Conservation (phyloP, 2,113 vertebrate genomes). For the Cromileptes altivelis region DNA sequence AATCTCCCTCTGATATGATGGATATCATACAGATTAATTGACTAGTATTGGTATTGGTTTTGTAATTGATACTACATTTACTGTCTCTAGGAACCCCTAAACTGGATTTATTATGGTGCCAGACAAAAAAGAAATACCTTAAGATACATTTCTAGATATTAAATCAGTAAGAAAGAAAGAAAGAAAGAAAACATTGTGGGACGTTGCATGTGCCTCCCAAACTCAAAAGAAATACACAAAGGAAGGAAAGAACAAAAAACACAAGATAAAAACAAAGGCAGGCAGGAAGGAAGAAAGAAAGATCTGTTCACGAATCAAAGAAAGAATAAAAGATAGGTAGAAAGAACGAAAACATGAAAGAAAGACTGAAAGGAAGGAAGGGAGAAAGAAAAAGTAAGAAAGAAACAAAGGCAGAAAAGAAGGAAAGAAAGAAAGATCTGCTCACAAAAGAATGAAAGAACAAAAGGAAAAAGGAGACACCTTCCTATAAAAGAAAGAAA, state of each 20-base stretch:
- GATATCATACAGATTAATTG: conserved; percentile 50
- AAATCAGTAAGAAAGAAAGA: not conserved
- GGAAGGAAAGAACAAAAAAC: no score
- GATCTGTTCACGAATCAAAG: not conserved
- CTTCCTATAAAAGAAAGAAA: no score
- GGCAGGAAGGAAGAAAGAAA: no score
- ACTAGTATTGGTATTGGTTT: conserved; percentile 33
- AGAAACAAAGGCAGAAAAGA: no score
- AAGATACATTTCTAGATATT: not conserved
- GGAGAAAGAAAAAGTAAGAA: not conserved
- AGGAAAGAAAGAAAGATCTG: no score
- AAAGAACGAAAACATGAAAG: not conserved
- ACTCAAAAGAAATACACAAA: no score
- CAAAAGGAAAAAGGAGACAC: no score
- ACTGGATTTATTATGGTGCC: not conserved
- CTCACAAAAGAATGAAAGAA: no score
- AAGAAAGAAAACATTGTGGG: not conserved
- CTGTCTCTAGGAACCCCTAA: not conserved
- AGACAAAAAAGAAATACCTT: not conserved
- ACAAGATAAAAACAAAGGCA: no score
- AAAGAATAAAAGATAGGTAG: not conserved
- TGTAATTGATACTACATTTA: conserved; percentile 20
- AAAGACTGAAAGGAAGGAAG: not conserved
- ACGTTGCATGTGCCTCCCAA: no score
- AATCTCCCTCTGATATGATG: conserved; percentile 53